Conservation (phyloP, 2,888 invertebrate genomes). For the Portevinia maculata region DNA sequence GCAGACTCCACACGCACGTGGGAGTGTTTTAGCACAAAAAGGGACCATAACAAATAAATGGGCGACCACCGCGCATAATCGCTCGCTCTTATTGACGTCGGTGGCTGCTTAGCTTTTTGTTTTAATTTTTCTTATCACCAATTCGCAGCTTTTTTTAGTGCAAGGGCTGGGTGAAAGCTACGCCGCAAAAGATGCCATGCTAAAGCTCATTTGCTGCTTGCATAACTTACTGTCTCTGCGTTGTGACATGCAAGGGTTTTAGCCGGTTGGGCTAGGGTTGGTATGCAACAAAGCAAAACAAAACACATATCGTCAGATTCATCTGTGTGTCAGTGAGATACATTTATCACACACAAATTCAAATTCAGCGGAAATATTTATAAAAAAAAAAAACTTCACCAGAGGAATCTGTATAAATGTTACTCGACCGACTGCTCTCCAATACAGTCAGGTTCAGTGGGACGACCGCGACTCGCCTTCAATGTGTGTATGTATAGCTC, state of each 20-base stretch:
- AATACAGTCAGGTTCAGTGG: slow-evolving; percentile 73
- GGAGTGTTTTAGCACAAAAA: slow-evolving; percentile 34
- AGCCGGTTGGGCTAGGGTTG: slow-evolving; percentile 65
- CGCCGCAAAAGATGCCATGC: not conserved
- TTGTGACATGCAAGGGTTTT: slow-evolving; percentile 11
- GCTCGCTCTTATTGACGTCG: slow-evolving; percentile 38
- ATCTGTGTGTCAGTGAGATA: slow-evolving; percentile 59
- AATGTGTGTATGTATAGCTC: slow-evolving; percentile 37
- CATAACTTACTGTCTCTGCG: slow-evolving; percentile 24
- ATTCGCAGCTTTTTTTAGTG: slow-evolving; percentile 63
- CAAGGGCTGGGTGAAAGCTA: slow-evolving; percentile 77
- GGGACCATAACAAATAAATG: slow-evolving; percentile 45
- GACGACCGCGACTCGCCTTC: slow-evolving; percentile 45
- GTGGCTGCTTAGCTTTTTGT: slow-evolving; percentile 6
- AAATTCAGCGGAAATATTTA: slow-evolving; percentile 19
- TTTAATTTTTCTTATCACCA: slow-evolving; percentile 10
- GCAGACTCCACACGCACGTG: slow-evolving; percentile 62
- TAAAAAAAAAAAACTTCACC: slow-evolving; percentile 12
- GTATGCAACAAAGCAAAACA: slow-evolving; percentile 25
- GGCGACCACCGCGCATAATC: slow-evolving; percentile 58
- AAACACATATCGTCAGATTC: slow-evolving; percentile 10
- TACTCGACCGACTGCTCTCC: slow-evolving; percentile 74
- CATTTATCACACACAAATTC: slow-evolving; percentile 42
- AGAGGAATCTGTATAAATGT: slow-evolving; percentile 71
- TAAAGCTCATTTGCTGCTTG: slow-evolving; percentile 42